Base-by-base conservation (phyloP, 30 jellyfish, hydroid and myxozoan species). In the Nemopilema nomurai region DNA sequence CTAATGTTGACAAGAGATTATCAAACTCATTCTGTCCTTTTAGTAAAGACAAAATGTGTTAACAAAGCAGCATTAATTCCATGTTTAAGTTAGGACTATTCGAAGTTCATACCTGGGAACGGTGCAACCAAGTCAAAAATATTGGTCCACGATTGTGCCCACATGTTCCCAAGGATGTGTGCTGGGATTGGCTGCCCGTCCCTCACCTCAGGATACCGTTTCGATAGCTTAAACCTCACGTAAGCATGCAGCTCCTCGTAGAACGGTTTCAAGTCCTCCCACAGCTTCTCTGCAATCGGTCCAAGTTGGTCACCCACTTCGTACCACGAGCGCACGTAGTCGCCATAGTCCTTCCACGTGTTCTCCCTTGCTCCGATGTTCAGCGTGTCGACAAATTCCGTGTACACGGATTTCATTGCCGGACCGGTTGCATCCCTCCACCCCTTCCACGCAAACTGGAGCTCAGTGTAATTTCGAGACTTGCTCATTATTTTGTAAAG, bases 101-200 rank as follows among this genome's bases (percentile, higher is more conserved):
- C 57, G n/a, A n/a, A n/a, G n/a, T 41, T 6, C 57, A 41, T 87
- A 95, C 99, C 88, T 76, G 91, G 91, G 83, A 62, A 95, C 4
- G 99, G 99, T n/a, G 83, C 92, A 23, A 90, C 96, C 19, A 82
- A 81, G 33, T 81, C 90, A 69, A 79, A 95, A 30, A 95, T 66
- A 28, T 80, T 83, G 57, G 28, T 97, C 99, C 99, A 95, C 9
- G 90, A 31, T 31, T 95, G 99, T 64, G 97, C 96, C 99, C 99
- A 95, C 99, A 95, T 95, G 77, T 95, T 90, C 23, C 99, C 99
- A 25, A 95, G 91, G 24, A 95, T 33, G 79, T 95, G 97, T 4
- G 97, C 99, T 0, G 99, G 99, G 28, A 95, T 95, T 20, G 97
- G 99, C 25, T 83, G 95, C 0, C 91, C 95, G 22, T 90, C 97